Percentiles rank a stretch among this genome's conserved stretches.
phyloP scores from a whole-genome alignment of 2,113 vertebrate species.

The Sciurus niger region DNA sequence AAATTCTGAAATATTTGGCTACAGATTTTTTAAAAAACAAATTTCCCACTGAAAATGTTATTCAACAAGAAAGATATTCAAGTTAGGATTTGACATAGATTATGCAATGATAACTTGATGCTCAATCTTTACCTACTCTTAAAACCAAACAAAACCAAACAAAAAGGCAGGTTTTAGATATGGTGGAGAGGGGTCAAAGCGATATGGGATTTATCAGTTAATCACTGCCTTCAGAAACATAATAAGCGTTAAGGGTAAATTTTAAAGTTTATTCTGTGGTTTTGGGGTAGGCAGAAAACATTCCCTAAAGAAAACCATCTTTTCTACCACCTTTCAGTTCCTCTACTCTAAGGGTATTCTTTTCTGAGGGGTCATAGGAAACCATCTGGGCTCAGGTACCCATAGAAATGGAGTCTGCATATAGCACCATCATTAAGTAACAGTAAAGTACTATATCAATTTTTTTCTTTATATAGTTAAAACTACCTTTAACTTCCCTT shows the following conservation, averaged over 20 bases:
- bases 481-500: constrained; percentile 13
- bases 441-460: background rate
- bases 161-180: background rate
- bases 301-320: constrained; percentile 18
- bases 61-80: background rate
- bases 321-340: background rate
- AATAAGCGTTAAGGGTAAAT: background rate
- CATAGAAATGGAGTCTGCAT: background rate
- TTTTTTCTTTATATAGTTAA: background rate
- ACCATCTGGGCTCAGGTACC: background rate
- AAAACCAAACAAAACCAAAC: background rate
- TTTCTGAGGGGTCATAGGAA: constrained; percentile 7
- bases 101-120: background rate
- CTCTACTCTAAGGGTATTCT: background rate
- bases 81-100: constrained; percentile 29
- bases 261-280: background rate
- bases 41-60: constrained; percentile 52
- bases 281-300: background rate
- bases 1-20: background rate
- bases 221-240: constrained; percentile 26
- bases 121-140: background rate
- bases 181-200: background rate
- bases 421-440: constrained; percentile 5
- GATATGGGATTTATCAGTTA: background rate
- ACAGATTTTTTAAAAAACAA: constrained; percentile 11